Evolutionary conservation across 1,140 invertebrate genomes (phyloP).

Genomic region (Heterodera schachtii): DNA sequence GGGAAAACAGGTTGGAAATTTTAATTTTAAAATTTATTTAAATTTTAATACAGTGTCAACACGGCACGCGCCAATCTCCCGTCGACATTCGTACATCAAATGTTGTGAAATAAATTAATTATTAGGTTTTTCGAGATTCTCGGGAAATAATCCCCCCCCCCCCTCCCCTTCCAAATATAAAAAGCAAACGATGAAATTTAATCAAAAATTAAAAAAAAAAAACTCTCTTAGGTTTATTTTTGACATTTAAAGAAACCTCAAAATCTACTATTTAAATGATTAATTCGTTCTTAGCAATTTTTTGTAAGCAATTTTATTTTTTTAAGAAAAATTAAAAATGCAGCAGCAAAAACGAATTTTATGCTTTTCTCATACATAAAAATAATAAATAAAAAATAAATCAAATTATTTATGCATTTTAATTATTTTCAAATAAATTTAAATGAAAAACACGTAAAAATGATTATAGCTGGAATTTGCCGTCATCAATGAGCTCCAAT

Average conservation of each 20-base stretch:
- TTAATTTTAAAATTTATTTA: background rate
- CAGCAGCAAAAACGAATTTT: too few relatives aligned
- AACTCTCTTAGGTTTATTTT: too few relatives aligned
- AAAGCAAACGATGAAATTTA: too few relatives aligned
- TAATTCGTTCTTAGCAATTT: too few relatives aligned
- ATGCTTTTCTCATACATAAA: conserved; percentile 26
- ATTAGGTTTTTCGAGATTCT: too few relatives aligned
- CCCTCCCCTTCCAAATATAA: too few relatives aligned
- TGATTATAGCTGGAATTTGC: conserved; percentile 31
- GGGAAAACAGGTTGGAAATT: conserved; percentile 23
- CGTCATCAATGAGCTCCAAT: conserved; percentile 48
- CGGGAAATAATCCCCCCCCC: too few relatives aligned
- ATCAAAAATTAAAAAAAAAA: too few relatives aligned
- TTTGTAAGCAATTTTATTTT: too few relatives aligned
- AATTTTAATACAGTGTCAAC: conserved; percentile 36
- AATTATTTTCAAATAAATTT: background rate
- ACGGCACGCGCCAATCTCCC: conserved; percentile 60
- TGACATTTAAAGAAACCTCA: too few relatives aligned
- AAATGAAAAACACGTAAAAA: background rate
- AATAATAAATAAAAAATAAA: background rate
- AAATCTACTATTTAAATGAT: too few relatives aligned
- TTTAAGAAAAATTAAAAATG: too few relatives aligned
- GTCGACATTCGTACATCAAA: conserved; percentile 60
- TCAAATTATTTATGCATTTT: background rate
- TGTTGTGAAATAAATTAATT: conserved; percentile 27